Evolutionary conservation across 2,797 vertebrate species (phyloP), one percentile per base, ranked within the genome.

Genomic region (Furcifer pardalis): DNA sequence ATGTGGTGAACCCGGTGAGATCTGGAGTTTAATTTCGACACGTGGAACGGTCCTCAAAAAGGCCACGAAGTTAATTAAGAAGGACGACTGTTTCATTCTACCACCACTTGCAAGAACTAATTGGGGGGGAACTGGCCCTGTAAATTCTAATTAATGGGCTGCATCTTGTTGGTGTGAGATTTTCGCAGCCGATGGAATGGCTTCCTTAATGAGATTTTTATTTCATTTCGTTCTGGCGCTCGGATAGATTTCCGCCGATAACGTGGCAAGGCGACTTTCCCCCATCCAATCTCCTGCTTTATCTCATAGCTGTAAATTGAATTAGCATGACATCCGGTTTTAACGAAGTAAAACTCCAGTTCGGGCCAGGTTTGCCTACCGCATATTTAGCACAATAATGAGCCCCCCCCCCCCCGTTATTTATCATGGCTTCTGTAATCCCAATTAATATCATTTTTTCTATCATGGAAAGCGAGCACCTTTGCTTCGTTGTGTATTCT

Each of bases 171-270:
- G 56, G 49, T 46, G 35, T 77, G 73, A 86, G 40, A 79, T 79
- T 44, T 7, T 46, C 80, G 77, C 73, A 83, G 84, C 77, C 87
- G 12, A 77, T 56, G 56, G 75, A 59, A 87, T 82, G 35, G 72
- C 66, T 66, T 80, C 32, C 60, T 30, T 69, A 37, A 86, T 86
- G 40, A 21, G 3, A 32, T 71, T 86, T 83, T 66, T 59, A 49
- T 32, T 32, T 65, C n/a, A 23, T 42, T 37, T 46, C 4, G 2
- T 37, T 71, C 52, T 5, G 2, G 17, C 63, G 76, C 0, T 0
- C 32, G 19, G 46, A 15, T 69, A 27, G 0, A 5, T 75, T 76
- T 37, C 81, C 75, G 42, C n/a, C n/a, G n/a, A n/a, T n/a, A n/a
- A n/a, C n/a, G n/a, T n/a, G n/a, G n/a, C n/a, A n/a, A n/a, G n/a